Percentiles rank a stretch among this genome's conserved stretches.
Evolutionary conservation across 2,888 invertebrate genomes (phyloP).

Genomic region (Patella caerulea): DNA sequence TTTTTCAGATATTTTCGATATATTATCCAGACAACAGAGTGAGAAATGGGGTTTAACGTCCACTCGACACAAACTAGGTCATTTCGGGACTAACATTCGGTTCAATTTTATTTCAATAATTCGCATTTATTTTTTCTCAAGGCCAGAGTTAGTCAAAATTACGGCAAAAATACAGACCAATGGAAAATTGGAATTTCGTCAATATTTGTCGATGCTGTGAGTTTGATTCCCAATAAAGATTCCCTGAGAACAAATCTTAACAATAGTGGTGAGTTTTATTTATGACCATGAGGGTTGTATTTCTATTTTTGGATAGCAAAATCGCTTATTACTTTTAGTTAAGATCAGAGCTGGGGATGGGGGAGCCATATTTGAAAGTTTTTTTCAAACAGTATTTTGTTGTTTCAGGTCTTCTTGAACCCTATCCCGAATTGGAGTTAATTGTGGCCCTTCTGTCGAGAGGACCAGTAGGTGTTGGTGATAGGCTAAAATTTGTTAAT

Average conservation of each 20-base stretch:
- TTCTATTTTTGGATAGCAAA: too few relatives aligned
- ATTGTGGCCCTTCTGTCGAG: slow-evolving; percentile 17
- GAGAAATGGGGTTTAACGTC: too few relatives aligned
- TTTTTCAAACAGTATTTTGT: not conserved
- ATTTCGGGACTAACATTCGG: too few relatives aligned
- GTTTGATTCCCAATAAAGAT: slow-evolving; percentile 58
- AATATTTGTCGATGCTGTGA: slow-evolving; percentile 50
- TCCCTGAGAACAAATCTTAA: slow-evolving; percentile 54
- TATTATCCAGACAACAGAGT: too few relatives aligned
- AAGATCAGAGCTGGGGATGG: too few relatives aligned
- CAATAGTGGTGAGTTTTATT: slow-evolving; percentile 41
- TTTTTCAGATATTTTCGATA: too few relatives aligned
- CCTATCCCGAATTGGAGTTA: slow-evolving; percentile 12
- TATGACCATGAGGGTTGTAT: too few relatives aligned
- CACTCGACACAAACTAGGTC: too few relatives aligned
- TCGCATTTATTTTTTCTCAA: slow-evolving; percentile 17
- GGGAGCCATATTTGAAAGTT: too few relatives aligned
- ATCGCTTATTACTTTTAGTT: too few relatives aligned
- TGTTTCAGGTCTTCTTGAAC: not conserved
- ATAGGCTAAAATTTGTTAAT: slow-evolving; percentile 15
- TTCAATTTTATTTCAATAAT: too few relatives aligned
- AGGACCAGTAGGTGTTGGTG: slow-evolving; percentile 23
- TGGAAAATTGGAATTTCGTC: slow-evolving; percentile 58
- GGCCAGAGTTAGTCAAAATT: slow-evolving; percentile 54
- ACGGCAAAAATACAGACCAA: slow-evolving; percentile 46